Percentiles rank a stretch among this genome's conserved stretches.
Conservation (phyloP, 2,888 invertebrate genomes). For the Clunio marinus region DNA sequence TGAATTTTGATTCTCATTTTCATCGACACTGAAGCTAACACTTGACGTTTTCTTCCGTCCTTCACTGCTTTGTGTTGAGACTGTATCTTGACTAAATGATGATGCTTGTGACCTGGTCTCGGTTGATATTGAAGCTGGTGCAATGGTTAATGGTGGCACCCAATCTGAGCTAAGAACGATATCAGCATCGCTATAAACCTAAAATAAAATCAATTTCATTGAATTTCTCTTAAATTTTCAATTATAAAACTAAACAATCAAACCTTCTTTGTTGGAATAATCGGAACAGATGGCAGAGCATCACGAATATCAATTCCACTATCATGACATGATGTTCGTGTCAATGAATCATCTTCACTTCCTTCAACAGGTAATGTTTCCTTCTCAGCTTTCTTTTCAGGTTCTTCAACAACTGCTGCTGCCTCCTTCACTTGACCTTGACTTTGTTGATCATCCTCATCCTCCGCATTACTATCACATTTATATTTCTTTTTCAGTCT, state of each 20-base stretch:
- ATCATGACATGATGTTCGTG: constrained; percentile 82
- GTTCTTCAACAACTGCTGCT: not conserved
- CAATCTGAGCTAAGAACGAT: constrained; percentile 82
- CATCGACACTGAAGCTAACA: constrained; percentile 68
- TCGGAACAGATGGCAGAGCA: constrained; percentile 60
- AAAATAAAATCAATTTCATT: constrained; percentile 40
- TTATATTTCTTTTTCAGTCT: constrained; percentile 34
- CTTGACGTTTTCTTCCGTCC: constrained; percentile 65
- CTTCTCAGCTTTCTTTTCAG: constrained; percentile 40
- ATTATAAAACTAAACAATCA: not conserved
- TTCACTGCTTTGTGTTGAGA: constrained; percentile 49
- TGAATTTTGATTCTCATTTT: constrained; percentile 49
- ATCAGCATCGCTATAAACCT: constrained; percentile 82
- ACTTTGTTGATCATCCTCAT: too few relatives aligned
- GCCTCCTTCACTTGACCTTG: constrained; percentile 14
- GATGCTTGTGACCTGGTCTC: constrained; percentile 51
- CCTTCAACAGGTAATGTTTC: constrained; percentile 47
- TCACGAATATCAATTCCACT: constrained; percentile 86
- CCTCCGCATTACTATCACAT: constrained; percentile 45
- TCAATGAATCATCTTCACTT: constrained; percentile 60
- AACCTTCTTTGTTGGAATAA: constrained; percentile 54
- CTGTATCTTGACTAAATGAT: constrained; percentile 47
- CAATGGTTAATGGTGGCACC: constrained; percentile 79
- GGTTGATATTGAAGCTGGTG: constrained; percentile 61
- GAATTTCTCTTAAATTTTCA: not conserved